phyloP scores from a whole-genome alignment of 2,797 vertebrate species.

The Sebastes reedi region DNA sequence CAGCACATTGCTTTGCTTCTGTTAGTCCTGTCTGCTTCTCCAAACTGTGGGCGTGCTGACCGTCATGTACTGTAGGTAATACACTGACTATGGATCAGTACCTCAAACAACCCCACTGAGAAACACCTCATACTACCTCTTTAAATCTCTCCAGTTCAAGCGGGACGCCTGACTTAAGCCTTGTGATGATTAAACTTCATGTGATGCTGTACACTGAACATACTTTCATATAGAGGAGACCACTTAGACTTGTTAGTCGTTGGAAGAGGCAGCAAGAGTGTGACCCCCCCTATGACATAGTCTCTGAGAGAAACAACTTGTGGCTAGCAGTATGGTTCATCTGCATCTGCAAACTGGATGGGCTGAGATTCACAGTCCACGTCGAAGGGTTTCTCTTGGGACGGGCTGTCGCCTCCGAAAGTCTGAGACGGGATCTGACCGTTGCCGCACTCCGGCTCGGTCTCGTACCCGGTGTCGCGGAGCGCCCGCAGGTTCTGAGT shows the following conservation, averaged over 20 bases:
- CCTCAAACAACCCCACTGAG: too few relatives aligned
- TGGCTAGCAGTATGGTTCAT: constrained; percentile 67
- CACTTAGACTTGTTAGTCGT: background rate
- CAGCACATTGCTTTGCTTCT: too few relatives aligned
- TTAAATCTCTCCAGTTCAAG: constrained; percentile 10
- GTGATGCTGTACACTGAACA: constrained; percentile 15
- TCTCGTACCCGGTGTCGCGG: constrained; percentile 94
- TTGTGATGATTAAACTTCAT: background rate
- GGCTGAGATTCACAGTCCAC: constrained; percentile 90
- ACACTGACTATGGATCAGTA: too few relatives aligned
- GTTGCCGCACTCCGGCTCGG: constrained; percentile 90
- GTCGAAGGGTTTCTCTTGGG: constrained; percentile 89
- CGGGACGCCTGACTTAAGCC: background rate
- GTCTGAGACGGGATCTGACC: constrained; percentile 83
- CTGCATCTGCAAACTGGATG: constrained; percentile 92
- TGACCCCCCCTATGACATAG: background rate
- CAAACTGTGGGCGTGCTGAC: too few relatives aligned
- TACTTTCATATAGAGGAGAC: constrained; percentile 5
- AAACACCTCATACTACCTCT: too few relatives aligned
- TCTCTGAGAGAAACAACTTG: constrained; percentile 9
- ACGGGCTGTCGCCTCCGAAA: constrained; percentile 75
- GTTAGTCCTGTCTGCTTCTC: too few relatives aligned
- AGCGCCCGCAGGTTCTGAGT: constrained; percentile 84
- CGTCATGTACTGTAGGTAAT: too few relatives aligned
- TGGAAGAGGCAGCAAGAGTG: constrained; percentile 9